phyloP scores from a whole-genome alignment of 1,140 invertebrate species.

The Neodiprion lecontei region DNA sequence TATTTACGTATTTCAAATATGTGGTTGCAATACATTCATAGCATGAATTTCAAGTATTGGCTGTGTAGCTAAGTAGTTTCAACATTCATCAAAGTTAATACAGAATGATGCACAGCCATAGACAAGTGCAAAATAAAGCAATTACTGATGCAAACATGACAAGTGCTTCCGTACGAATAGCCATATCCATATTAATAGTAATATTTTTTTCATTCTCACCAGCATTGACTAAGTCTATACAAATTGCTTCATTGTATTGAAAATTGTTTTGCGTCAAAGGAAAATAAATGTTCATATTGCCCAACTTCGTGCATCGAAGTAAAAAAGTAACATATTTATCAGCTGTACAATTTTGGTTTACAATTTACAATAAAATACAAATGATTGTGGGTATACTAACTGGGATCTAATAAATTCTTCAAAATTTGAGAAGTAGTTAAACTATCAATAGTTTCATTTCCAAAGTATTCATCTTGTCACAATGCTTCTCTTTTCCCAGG shows the following conservation, averaged over 20 bases:
- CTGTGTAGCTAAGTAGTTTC: not conserved
- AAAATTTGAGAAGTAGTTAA: no score
- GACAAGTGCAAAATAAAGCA: not conserved
- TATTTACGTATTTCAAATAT: not conserved
- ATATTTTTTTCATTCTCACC: not conserved
- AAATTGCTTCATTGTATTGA: not conserved
- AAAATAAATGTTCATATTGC: not conserved
- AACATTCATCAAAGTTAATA: not conserved
- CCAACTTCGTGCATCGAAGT: not conserved
- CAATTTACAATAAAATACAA: not conserved
- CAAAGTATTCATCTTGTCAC: no score
- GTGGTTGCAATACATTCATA: not conserved
- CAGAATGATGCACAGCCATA: not conserved
- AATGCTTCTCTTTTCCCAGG: no score
- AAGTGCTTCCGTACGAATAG: not conserved
- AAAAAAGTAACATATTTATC: not conserved
- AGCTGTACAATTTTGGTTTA: not conserved
- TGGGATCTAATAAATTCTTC: not conserved
- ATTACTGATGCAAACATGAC: not conserved
- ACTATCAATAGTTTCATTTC: no score
- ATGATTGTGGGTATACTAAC: not conserved
- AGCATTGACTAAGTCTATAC: not conserved
- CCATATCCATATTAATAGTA: not conserved
- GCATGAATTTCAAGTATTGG: not conserved
- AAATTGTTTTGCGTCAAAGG: not conserved